Base-by-base conservation (phyloP, 2,888 invertebrate genomes). In the Gisinianus flammeolus region DNA sequence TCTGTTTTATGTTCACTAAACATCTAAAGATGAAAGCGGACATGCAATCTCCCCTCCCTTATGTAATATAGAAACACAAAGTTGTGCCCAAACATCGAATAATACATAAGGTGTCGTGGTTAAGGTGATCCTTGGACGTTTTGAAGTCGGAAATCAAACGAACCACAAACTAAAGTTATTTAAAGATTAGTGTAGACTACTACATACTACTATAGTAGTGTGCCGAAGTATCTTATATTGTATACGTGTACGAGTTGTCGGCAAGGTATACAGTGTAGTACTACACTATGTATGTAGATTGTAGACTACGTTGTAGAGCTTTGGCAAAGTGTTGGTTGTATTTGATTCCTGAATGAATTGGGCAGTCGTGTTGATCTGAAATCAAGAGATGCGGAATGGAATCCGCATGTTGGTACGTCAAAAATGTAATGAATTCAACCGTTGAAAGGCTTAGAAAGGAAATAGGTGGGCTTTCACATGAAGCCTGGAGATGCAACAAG, bases 321-420 rank as follows among this genome's bases (percentile, higher is more conserved):
- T 44, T 44, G 44, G 44, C 44, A 44, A 44, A 44, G 19, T 2
- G 44, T 44, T 44, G 58, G 24, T 24, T 22, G n/a, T 58, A 58
- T 8, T 58, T 58, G 58, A 58, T 58, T 58, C 58, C 24, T 58
- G 31, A 77, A 56, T 67, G 67, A n/a, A 31, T 19, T 5, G 28
- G 67, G 31, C 30, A 44, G 33, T 33, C 69, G 70, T 70, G 77
- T 72, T 66, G 44, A 31, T 72, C n/a, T 35, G 70, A 64, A 72
- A 66, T 77, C 56, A 64, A 35, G 22, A 56, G 56, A 70, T 64
- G 35, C 74, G 52, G 64, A 75, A 52, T 67, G 72, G 67, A 67
- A 67, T 67, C 35, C 35, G 30, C 28, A 33, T 67, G 31, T 5
- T 67, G 67, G 67, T 31, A 67, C 67, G 67, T 67, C 67, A 67